Evolutionary conservation across 2,113 vertebrate genomes (phyloP), one percentile per base, ranked within the genome.

Genomic region (Bujurquina vittata): DNA sequence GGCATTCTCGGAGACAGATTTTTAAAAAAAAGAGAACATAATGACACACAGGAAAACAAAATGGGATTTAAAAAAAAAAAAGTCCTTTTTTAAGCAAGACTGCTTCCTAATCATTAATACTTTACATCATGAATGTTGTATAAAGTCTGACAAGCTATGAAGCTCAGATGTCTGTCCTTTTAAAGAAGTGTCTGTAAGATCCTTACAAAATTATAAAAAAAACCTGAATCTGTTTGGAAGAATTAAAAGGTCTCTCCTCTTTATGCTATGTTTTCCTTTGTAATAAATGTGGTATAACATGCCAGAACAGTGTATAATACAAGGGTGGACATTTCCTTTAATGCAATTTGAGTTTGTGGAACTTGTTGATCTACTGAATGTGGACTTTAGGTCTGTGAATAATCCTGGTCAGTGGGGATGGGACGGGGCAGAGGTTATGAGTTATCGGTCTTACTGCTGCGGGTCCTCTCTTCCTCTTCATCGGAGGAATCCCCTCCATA

Each of bases 401-500:
- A 43, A 37, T 89, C 83, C 77, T 81, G 79, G 89, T 61, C 54
- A 67, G 55, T 79, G 75, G 84, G 81, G 49, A 43, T 33, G 79
- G 62, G 86, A 57, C 35, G 0, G 58, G 69, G 43, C 73, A 52
- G 77, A 88, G 74, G 88, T 90, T 93, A 95, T 77, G 90, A 92
- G 81, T 87, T 84, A 92, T 91, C 89, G 20, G 84, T 93, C 91
- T 93, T 95, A 93, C 93, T 95, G 90, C 93, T 91, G 77, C 35
- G 92, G 5, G 88, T 94, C 87, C 93, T 92, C 87, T 96, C 95
- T 84, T 96, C 96, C 81, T 96, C 96, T 89, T 96, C 96, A 52
- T 95, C 95, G 0, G 95, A 96, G 61, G 95, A 96, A 26, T 96
- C 95, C 76, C 92, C 95, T 77, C 94, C 95, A 0, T 96, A 96